Base-by-base conservation (phyloP, 2,888 invertebrate species). In the Tholera decimalis region DNA sequence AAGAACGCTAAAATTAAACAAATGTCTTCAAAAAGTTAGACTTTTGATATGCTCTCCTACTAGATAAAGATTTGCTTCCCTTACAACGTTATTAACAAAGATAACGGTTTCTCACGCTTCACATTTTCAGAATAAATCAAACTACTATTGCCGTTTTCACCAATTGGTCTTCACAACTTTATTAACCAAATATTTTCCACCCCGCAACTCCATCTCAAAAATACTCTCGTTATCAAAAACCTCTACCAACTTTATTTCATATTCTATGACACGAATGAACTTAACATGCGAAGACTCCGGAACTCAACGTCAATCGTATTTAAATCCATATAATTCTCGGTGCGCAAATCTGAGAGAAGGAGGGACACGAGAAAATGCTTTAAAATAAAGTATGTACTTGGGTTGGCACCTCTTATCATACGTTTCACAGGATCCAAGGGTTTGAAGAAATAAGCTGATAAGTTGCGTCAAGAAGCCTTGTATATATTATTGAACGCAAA, bases 251-350 rank as follows among this genome's bases (percentile, higher is more conserved):
- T 5, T 22, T 1, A 22, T 58, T 67, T 22, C 15, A 30, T 53
- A 13, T 8, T 75, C 69, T 55, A 2, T 51, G 76, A 15, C 43
- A 46, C 4, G 26, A 68, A 41, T 46, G 46, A 55, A 77, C 77
- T 70, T 77, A 77, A 71, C 59, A 56, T 70, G 41, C 46, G 63
- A 56, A 43, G 53, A 37, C 43, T 73, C 18, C n/a, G 60, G 53
- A 61, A 60, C 43, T 49, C 72, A 53, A 60, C 59, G 63, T 71
- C 73, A 56, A 63, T 64, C 71, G 71, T 62, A 62, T 76, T 73
- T 59, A 59, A 70, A 73, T 77, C 77, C 72, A 56, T 71, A 57
- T 77, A 77, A 77, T 73, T 63, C 73, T 46, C 30, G 41, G 56
- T 47, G 35, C 65, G 20, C 13, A 66, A 50, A 44, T 44, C 57